Base-by-base conservation (phyloP, 2,797 vertebrate genomes). In the Myoxocephalus aenaeus region DNA sequence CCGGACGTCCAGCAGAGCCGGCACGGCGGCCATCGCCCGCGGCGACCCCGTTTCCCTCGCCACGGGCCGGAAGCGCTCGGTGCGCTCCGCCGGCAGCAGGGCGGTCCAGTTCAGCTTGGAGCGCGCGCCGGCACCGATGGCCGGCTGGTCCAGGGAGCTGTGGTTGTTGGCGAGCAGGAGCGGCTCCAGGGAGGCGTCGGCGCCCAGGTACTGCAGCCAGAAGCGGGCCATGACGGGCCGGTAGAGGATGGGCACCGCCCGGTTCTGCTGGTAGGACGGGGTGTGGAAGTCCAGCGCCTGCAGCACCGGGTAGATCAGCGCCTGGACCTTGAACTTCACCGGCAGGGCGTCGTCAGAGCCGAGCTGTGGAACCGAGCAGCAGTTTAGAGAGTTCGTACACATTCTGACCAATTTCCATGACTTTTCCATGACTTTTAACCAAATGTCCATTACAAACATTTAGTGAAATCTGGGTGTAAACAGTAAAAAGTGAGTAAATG, bases 231-330 rank as follows among this genome's bases (percentile, higher is more conserved):
- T 96, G 90, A 95, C 18, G 0, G 88, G 88, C 14, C 96, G 91
- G 67, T 96, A 94, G 1, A 99, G 94, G 85, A 99, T 96, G 3
- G 97, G 96, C 32, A 96, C 92, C 7, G 96, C 92, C 82, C 77
- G 87, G 77, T 98, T 99, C 92, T 99, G 98, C 92, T 98, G 97
- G 79, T 98, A 97, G 3, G 98, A 99, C 0, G 98, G 94, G 0
- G 98, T 99, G 88, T 97, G 94, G 92, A 99, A 98, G 90, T 99
- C 98, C 1, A 99, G 93, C 0, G 96, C 95, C 88, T 99, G 98
- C 42, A 99, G 97, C 25, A 96, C 97, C 0, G 98, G 98, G 69
- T 99, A 99, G 77, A 99, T 95, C 82, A 99, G 81, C 25, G 98
- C 97, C 94, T 99, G 98, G 38, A 95, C 82, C 83, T 97, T 98